A percentile compares a stretch with the other conserved stretches of the same genome.
Evolutionary conservation across 92 coral and sea anemone species (phyloP).

Genomic region (Epizoanthus fatuus): DNA sequence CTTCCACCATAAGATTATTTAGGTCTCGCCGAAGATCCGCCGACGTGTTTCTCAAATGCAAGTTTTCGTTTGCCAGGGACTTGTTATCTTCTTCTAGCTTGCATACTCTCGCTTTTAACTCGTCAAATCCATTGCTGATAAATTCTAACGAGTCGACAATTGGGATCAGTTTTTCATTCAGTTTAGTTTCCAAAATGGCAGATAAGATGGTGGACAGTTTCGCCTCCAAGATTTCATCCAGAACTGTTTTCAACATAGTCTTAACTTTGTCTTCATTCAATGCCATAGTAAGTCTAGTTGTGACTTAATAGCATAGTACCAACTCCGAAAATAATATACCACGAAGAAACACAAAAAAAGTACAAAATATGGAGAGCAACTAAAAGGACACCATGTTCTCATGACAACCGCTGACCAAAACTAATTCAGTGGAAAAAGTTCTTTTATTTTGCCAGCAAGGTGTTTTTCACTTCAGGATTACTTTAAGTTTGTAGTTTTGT

Average conservation of each 20-base stretch:
- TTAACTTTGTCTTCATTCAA: not conserved
- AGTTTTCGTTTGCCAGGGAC: conserved; percentile 17
- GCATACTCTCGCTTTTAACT: not conserved
- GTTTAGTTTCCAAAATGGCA: conserved; percentile 37
- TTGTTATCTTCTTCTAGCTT: conserved; percentile 12
- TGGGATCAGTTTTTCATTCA: not conserved
- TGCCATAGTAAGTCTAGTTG: not conserved
- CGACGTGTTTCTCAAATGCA: conserved; percentile 3
- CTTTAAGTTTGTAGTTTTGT: no score
- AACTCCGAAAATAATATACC: no score
- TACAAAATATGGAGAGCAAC: no score
- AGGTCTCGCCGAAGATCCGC: conserved; percentile 6
- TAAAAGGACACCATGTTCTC: no score
- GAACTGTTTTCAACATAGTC: conserved; percentile 32
- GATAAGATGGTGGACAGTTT: conserved; percentile 47
- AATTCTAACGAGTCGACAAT: conserved; percentile 26
- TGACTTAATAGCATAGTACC: no score
- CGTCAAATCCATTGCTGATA: conserved; percentile 23
- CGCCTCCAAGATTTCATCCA: conserved; percentile 48
- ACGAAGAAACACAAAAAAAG: no score
- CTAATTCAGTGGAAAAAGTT: no score
- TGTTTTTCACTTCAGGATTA: no score
- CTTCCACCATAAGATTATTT: conserved; percentile 10
- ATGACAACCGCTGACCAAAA: no score
- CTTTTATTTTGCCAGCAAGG: no score